Evolutionary conservation across 2,888 invertebrate genomes (phyloP).

Genomic region (Pyrgus malvae): DNA sequence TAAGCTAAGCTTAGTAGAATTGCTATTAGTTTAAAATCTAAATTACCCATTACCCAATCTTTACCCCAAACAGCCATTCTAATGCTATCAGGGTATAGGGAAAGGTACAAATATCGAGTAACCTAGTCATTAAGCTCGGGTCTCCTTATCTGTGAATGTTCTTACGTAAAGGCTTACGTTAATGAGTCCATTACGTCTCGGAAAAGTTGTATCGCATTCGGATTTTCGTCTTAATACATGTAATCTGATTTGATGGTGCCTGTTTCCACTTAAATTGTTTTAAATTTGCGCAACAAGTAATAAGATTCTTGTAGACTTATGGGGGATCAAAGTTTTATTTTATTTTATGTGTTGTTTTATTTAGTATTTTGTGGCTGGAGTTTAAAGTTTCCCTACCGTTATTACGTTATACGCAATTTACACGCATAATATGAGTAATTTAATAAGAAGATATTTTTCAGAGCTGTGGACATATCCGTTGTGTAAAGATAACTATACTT

Average conservation of each 20-base stretch:
- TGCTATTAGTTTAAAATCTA: slow-evolving; percentile 8
- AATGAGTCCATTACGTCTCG: slow-evolving; percentile 57
- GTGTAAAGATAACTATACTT: too few species aligned
- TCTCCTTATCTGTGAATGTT: slow-evolving; percentile 60
- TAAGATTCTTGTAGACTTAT: slow-evolving; percentile 3
- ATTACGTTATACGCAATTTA: too few species aligned
- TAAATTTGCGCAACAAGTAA: slow-evolving; percentile 16
- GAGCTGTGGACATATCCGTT: too few species aligned
- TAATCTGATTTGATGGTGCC: slow-evolving; percentile 21
- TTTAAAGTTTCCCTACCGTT: too few species aligned
- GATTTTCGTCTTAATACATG: slow-evolving; percentile 25
- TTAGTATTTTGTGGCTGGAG: too few species aligned
- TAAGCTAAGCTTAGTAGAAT: background rate
- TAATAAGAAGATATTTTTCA: too few species aligned
- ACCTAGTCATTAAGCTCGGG: slow-evolving; percentile 62
- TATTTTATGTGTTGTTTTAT: too few species aligned
- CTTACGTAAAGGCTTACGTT: slow-evolving; percentile 57
- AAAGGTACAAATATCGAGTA: slow-evolving; percentile 54
- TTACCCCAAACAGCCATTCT: slow-evolving; percentile 19
- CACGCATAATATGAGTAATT: too few species aligned
- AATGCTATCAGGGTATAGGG: slow-evolving; percentile 33
- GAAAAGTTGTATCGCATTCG: slow-evolving; percentile 21
- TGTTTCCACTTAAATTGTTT: slow-evolving; percentile 18
- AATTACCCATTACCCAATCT: too few species aligned
- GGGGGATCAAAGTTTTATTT: background rate